Percentiles rank a stretch among this genome's conserved stretches.
Evolutionary conservation across 2,113 vertebrate genomes (phyloP).

Genomic region (Gymnobelideus leadbeateri): DNA sequence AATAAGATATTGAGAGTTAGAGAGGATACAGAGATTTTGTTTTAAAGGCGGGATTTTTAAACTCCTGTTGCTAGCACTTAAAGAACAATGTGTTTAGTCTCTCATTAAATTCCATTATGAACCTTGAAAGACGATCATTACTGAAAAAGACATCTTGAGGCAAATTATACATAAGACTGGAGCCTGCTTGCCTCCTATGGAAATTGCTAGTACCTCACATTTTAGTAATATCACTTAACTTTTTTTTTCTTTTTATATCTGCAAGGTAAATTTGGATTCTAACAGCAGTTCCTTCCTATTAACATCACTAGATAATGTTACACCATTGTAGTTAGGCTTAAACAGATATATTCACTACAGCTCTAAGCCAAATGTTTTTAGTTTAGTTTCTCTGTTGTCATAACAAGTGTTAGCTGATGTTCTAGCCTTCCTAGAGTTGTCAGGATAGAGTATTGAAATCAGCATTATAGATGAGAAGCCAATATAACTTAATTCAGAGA

Average conservation of each 20-base stretch:
- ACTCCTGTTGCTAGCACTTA: slow-evolving; percentile 2
- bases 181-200: slow-evolving; percentile 20
- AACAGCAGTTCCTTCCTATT: slow-evolving; percentile 39
- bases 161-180: slow-evolving; percentile 39
- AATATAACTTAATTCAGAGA: slow-evolving; percentile 10
- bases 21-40: not conserved
- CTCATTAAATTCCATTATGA: slow-evolving; percentile 43
- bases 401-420: slow-evolving; percentile 29
- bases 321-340: slow-evolving; percentile 51
- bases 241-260: slow-evolving; percentile 36
- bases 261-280: slow-evolving; percentile 43
- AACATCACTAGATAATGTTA: slow-evolving; percentile 44
- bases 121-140: slow-evolving; percentile 62
- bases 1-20: not conserved
- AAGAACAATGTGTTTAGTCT: slow-evolving; percentile 1
- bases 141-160: slow-evolving; percentile 63
- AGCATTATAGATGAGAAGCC: slow-evolving; percentile 5
- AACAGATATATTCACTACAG: slow-evolving; percentile 52
- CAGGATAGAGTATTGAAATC: slow-evolving; percentile 24
- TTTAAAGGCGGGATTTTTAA: slow-evolving; percentile 31
- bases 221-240: slow-evolving; percentile 58
- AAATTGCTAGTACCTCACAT: slow-evolving; percentile 42
- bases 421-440: not conserved
- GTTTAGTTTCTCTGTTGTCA: slow-evolving; percentile 48
- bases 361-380: slow-evolving; percentile 44